Percentiles rank a stretch among this genome's conserved stretches.
Conservation (phyloP, 2,888 invertebrate genomes). For the Lepetodrilus schrolli region DNA sequence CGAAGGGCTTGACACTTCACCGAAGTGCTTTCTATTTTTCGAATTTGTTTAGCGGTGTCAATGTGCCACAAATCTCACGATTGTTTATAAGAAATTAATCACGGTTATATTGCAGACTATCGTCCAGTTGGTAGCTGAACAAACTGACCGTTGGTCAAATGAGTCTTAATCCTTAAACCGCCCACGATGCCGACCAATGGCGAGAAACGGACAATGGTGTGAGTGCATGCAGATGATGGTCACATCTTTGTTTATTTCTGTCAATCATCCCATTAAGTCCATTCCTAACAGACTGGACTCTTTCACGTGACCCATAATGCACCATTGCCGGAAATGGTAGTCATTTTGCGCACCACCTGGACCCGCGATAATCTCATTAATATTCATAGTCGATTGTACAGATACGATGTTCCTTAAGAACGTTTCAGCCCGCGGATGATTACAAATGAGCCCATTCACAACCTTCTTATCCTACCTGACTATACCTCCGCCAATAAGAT, state of each 20-base stretch:
- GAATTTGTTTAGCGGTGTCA: not conserved
- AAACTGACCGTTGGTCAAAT: slow-evolving; percentile 17
- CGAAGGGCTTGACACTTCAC: not conserved
- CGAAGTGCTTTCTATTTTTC: not conserved
- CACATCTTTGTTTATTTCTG: slow-evolving; percentile 23
- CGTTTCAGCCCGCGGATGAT: not conserved
- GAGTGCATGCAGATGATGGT: not conserved
- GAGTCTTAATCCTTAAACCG: slow-evolving; percentile 10
- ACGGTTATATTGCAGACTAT: not conserved
- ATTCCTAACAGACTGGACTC: not conserved
- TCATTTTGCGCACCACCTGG: slow-evolving; percentile 7
- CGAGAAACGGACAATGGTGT: not conserved
- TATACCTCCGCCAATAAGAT: not conserved
- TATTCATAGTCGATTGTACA: not conserved
- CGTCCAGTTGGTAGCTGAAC: not conserved
- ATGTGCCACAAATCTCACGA: slow-evolving; percentile 3
- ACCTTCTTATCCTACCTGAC: not conserved
- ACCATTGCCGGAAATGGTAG: slow-evolving; percentile 15
- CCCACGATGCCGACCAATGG: slow-evolving; percentile 13
- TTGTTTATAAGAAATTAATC: slow-evolving; percentile 11
- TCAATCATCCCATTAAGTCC: slow-evolving; percentile 9
- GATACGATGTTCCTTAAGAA: slow-evolving; percentile 12
- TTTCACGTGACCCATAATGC: slow-evolving; percentile 10
- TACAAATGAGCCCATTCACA: slow-evolving; percentile 14
- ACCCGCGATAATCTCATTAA: not conserved